Base-by-base conservation (phyloP, 1,140 invertebrate species). In the Polypedilum pembai region DNA sequence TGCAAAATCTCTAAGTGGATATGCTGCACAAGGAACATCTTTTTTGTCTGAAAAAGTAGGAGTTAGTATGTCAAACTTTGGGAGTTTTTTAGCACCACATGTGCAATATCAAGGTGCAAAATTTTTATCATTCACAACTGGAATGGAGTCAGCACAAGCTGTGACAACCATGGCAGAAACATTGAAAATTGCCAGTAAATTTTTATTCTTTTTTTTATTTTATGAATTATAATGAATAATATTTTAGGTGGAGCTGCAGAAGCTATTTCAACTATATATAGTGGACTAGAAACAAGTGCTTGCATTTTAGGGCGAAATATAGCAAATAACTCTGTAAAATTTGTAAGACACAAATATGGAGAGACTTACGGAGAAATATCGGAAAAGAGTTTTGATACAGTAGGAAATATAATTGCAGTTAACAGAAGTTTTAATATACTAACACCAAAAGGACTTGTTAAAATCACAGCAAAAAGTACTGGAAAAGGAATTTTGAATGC, bases 291-390 rank as follows among this genome's bases (percentile, higher is more conserved):
- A 78, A 80, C 83, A 74, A 89, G 90, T 10, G 89, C 89, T 7
- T 84, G 82, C 73, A 86, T 88, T 56, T 79, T 92, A 73, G 90
- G 87, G 7, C 83, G 77, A 69, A 89, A 84, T 79, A 77, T 92
- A 8, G 86, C 88, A 20, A 81, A 89, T 75, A 90, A 91, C 79
- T 91, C 89, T 3, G 90, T 91, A 1, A 85, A 87, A 76, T 85
- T 90, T 69, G 88, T 92, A 66, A 80, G 87, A 77, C 87, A 91
- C 79, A 91, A 88, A 79, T 91, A 90, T 83, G 90, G 90, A 1
- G 75, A 79, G 8, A 83, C 87, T 20, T 87, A 86, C 73, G 87
- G 86, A 8, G 80, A 83, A 75, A 79, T 88, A 1, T 85, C 88
- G 1, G 84, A 84, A 65, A 84, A 87, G 76, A 86, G 88, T 3